Evolutionary conservation across 2,888 invertebrate species (phyloP).

Genomic region (Schizaphis graminum): DNA sequence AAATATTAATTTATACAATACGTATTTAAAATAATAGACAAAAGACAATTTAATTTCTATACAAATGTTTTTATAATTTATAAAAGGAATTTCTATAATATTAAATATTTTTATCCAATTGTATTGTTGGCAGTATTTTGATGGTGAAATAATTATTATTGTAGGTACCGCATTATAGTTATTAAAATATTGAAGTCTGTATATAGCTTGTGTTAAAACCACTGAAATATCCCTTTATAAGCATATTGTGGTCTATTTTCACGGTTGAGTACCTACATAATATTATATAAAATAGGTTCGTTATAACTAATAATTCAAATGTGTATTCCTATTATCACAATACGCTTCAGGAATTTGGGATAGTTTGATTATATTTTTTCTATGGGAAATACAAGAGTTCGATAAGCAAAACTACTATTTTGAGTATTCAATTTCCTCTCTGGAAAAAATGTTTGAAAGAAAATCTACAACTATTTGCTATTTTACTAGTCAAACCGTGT

Average conservation of each 20-base stretch:
- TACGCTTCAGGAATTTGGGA: neutral
- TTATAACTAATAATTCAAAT: conserved; percentile 29
- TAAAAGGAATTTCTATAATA: neutral
- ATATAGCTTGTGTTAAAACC: neutral
- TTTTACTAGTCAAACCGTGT: neutral
- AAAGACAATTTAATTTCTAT: neutral
- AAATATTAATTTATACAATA: neutral
- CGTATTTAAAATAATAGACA: neutral
- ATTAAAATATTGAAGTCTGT: neutral
- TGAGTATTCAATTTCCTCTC: neutral
- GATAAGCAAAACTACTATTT: neutral
- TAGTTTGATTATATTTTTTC: neutral
- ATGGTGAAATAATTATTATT: neutral
- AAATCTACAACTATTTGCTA: neutral
- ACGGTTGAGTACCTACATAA: neutral
- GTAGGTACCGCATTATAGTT: neutral
- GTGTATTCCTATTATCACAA: neutral
- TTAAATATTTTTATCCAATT: neutral
- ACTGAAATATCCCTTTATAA: neutral
- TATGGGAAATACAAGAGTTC: neutral
- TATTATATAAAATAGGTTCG: neutral
- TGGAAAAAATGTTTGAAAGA: neutral
- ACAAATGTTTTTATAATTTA: neutral
- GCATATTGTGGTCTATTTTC: neutral
- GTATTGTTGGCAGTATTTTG: neutral